Evolutionary conservation across 1,140 invertebrate genomes (phyloP).

Genomic region (Diploscapter pachys): DNA sequence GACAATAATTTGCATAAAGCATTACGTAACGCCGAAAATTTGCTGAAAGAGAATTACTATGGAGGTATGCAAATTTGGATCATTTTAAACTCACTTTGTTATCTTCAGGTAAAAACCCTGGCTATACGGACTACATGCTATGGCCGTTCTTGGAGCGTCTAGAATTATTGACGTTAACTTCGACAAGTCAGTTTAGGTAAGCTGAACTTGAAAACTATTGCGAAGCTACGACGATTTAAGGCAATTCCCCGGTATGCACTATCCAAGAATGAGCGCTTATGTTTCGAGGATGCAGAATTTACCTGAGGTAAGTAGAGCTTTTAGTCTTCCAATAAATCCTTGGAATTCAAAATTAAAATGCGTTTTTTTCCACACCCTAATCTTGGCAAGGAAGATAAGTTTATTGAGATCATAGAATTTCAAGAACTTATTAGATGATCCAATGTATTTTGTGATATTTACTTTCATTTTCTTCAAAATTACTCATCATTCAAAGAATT

Average conservation of each 20-base stretch:
- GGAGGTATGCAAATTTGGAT: constrained; percentile 12
- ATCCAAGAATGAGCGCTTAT: constrained; percentile 39
- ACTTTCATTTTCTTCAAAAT: no score
- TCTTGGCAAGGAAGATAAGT: background rate
- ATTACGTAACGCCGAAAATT: constrained; percentile 33
- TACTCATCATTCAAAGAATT: background rate
- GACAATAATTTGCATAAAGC: constrained; percentile 40
- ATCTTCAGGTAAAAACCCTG: constrained; percentile 18
- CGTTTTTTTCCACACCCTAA: no score
- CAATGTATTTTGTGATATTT: no score
- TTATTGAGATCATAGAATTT: background rate
- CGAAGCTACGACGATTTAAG: constrained; percentile 9
- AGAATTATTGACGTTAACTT: constrained; percentile 34
- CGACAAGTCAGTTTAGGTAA: constrained; percentile 13
- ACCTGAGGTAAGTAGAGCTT: constrained; percentile 29
- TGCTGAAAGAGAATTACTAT: constrained; percentile 37
- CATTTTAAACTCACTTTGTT: background rate
- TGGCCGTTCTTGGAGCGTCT: constrained; percentile 42
- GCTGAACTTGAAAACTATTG: background rate
- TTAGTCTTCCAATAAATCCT: no score
- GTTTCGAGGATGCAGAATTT: constrained; percentile 39
- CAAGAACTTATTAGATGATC: constrained; percentile 3
- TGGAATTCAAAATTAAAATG: no score
- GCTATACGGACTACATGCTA: constrained; percentile 35
- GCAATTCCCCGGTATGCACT: constrained; percentile 40